These are phyloP conservation scores for Apostichopus parvimensis DNA, from an alignment of 35 echinoderm and acorn worm genomes.

Conservation along the genomic window DNA sequence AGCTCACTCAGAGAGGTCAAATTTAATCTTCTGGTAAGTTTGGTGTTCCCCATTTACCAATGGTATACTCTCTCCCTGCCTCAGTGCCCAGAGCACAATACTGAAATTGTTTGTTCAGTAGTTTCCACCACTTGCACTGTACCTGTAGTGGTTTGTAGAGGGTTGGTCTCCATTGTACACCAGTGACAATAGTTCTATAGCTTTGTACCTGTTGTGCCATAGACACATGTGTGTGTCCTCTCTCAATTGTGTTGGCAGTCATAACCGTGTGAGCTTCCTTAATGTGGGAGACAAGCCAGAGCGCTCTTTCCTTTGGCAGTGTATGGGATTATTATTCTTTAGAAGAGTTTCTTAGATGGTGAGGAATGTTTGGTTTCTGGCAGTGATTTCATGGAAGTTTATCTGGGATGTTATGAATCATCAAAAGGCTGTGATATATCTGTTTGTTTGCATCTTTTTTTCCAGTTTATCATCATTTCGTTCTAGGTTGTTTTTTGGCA, in stretches of 20 bases:
- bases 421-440: too few species aligned
- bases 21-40: background rate
- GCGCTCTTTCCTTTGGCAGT: background rate
- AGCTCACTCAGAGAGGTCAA: background rate
- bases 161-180: background rate
- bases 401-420: background rate
- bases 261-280: background rate
- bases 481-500: too few species aligned
- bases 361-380: background rate
- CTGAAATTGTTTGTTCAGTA: background rate
- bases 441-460: background rate
- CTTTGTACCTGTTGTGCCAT: background rate
- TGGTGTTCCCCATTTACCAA: background rate
- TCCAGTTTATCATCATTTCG: too few species aligned
- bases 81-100: constrained; percentile 32
- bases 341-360: background rate
- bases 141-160: background rate
- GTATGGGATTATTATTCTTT: background rate
- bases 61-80: background rate
- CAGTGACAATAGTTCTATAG: background rate
- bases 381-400: background rate
- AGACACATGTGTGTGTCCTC: background rate
- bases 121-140: background rate
- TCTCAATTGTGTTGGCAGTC: background rate
- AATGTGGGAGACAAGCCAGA: background rate